Evolutionary conservation across 1,140 invertebrate genomes (phyloP).

Genomic region (Macrostomum lignano): DNA sequence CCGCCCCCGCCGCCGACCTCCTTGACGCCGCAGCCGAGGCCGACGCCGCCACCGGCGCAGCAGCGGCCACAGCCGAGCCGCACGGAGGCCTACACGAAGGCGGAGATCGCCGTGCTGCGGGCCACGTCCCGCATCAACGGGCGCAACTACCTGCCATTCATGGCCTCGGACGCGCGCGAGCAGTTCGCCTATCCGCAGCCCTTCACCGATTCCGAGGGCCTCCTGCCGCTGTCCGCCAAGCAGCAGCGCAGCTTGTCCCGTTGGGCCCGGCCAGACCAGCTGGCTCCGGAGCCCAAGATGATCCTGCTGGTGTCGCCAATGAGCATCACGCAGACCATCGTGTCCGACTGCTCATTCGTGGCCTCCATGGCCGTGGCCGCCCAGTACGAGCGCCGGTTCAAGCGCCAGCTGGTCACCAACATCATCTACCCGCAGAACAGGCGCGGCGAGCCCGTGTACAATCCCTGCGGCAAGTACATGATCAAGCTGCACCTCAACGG

Average conservation of each 20-base stretch:
- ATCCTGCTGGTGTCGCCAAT: constrained; percentile 54
- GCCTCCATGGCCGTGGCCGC: constrained; percentile 78
- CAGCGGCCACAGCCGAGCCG: no score
- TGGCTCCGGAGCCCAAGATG: constrained; percentile 50
- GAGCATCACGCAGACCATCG: constrained; percentile 70
- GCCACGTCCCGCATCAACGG: constrained; percentile 55
- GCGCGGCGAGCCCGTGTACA: constrained; percentile 52
- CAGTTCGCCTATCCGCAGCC: constrained; percentile 35
- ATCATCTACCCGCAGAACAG: constrained; percentile 76
- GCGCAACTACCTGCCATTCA: constrained; percentile 67
- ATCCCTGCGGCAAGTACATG: constrained; percentile 91
- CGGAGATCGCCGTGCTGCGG: constrained; percentile 7
- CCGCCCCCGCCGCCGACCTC: no score
- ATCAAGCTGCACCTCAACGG: constrained; percentile 75
- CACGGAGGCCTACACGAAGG: background rate
- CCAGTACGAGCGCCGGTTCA: constrained; percentile 61
- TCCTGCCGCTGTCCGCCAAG: constrained; percentile 51
- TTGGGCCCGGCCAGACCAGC: constrained; percentile 56
- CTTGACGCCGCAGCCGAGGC: no score
- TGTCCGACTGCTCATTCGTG: constrained; percentile 87
- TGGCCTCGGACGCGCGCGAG: constrained; percentile 50
- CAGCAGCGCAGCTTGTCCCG: constrained; percentile 44
- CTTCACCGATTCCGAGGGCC: constrained; percentile 37
- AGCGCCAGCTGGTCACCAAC: constrained; percentile 41
- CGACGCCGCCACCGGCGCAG: no score